Evolutionary conservation across 2,888 invertebrate genomes (phyloP).

Genomic region (Sinotaia quadrata): DNA sequence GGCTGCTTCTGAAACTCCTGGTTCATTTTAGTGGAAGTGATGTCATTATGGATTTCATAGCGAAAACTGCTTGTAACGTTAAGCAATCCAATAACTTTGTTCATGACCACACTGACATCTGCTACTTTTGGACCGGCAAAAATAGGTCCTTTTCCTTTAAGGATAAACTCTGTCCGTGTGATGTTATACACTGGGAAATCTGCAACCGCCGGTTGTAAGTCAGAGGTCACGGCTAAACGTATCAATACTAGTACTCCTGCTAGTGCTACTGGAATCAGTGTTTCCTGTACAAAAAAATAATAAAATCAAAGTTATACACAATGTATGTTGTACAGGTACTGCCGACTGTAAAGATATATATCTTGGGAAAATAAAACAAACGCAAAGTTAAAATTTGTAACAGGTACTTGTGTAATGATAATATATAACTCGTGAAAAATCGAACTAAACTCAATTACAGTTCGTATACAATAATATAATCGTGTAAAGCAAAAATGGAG

Average conservation of each 20-base stretch:
- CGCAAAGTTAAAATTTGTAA: too few species aligned
- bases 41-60: neutral
- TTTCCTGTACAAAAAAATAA: conserved; percentile 6
- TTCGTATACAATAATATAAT: too few species aligned
- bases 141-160: neutral
- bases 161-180: neutral
- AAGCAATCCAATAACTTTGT: conserved; percentile 1
- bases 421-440: too few species aligned
- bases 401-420: too few species aligned
- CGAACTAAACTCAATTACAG: too few species aligned
- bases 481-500: too few species aligned
- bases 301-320: too few species aligned
- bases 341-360: too few species aligned
- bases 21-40: conserved; percentile 11
- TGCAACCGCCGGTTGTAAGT: neutral
- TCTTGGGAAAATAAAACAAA: too few species aligned
- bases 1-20: neutral
- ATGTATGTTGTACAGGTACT: too few species aligned
- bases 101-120: conserved; percentile 12
- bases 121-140: neutral
- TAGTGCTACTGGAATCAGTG: conserved; percentile 10
- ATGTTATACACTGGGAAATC: conserved; percentile 6
- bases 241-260: conserved; percentile 8
- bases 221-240: neutral
- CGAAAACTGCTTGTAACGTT: neutral